phyloP scores from a whole-genome alignment of 2,797 vertebrate species.

The Galago senegalensis region DNA sequence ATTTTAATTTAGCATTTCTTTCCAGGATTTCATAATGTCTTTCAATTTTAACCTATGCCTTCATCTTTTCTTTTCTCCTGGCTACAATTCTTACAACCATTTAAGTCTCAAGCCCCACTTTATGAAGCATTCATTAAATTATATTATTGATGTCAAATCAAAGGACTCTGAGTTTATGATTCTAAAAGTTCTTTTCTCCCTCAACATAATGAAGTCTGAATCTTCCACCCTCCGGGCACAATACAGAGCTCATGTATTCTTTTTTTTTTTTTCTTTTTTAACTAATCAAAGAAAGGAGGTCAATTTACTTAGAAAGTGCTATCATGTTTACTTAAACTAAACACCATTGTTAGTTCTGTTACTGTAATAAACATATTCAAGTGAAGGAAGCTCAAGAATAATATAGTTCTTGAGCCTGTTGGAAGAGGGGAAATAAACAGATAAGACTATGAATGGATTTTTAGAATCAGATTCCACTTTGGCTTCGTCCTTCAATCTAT shows the following conservation, averaged over 20 bases:
- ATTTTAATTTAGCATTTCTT: constrained; percentile 41
- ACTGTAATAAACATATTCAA: constrained; percentile 52
- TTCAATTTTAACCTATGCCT: background rate
- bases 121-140: constrained; percentile 40
- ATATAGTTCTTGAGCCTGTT: background rate
- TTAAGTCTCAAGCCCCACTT: background rate
- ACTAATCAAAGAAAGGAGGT: constrained; percentile 65
- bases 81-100: background rate
- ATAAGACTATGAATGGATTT: constrained; percentile 14
- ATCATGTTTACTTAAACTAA: constrained; percentile 73
- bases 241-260: constrained; percentile 36
- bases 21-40: constrained; percentile 43
- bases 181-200: constrained; percentile 49
- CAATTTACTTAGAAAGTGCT: constrained; percentile 64
- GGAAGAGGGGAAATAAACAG: background rate
- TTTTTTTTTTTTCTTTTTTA: background rate
- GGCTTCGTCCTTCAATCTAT: constrained; percentile 34
- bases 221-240: constrained; percentile 42
- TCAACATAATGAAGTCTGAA: constrained; percentile 62
- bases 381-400: constrained; percentile 6
- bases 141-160: constrained; percentile 60
- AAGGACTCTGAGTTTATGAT: constrained; percentile 45
- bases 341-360: constrained; percentile 41
- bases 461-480: constrained; percentile 37
- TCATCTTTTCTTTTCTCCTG: constrained; percentile 37